Conservation (phyloP, 2,888 invertebrate genomes). For the Germaria angustata region DNA sequence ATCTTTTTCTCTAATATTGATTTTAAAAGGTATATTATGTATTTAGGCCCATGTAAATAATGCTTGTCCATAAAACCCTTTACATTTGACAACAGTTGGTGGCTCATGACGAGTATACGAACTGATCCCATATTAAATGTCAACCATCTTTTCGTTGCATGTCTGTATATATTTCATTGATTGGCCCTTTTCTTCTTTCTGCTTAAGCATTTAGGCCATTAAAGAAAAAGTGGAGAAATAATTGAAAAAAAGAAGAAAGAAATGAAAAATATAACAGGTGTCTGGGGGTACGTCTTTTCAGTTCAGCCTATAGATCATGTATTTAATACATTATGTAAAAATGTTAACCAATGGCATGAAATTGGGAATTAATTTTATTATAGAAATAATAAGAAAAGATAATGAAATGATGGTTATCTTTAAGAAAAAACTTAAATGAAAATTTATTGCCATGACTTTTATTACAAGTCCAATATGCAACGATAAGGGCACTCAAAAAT, state of each 20-base stretch:
- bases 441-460: neutral
- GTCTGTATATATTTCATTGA: constrained; percentile 36
- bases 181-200: constrained; percentile 11
- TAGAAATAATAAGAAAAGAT: neutral
- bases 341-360: constrained; percentile 31
- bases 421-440: neutral
- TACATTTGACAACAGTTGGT: constrained; percentile 30
- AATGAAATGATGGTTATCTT: constrained; percentile 29
- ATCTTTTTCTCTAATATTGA: neutral
- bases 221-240: neutral
- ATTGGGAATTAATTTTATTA: neutral
- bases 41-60: neutral
- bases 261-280: constrained; percentile 53
- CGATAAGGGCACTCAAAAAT: neutral
- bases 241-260: neutral
- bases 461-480: neutral
- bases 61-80: neutral
- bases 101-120: neutral
- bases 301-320: neutral
- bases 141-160: neutral
- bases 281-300: neutral
- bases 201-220: constrained; percentile 1
- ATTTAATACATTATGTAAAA: neutral
- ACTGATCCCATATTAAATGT: constrained; percentile 31
- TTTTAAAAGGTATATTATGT: neutral